Percentiles rank a stretch among this genome's conserved stretches.
phyloP scores from a whole-genome alignment of 2,113 vertebrate species.

The Trichechus manatus region DNA sequence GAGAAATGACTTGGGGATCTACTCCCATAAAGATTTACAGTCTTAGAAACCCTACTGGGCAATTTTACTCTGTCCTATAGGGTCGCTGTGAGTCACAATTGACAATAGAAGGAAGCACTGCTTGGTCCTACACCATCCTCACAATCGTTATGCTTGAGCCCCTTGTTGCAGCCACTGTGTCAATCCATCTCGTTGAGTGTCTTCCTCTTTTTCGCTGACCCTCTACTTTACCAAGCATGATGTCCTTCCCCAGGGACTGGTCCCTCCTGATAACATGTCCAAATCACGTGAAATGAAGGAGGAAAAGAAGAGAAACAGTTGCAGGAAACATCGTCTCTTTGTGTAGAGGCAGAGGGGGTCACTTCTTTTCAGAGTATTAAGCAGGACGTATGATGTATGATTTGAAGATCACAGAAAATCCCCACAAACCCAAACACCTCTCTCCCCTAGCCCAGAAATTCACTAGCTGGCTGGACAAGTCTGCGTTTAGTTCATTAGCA shows the following conservation, averaged over 20 bases:
- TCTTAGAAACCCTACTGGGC: not conserved
- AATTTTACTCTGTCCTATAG: not conserved
- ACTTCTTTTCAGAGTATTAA: not conserved
- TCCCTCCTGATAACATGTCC: too few relatives aligned
- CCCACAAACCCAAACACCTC: not conserved
- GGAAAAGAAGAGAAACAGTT: not conserved
- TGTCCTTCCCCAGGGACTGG: too few relatives aligned
- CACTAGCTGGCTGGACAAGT: not conserved
- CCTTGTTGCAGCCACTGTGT: too few relatives aligned
- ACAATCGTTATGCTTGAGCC: too few relatives aligned
- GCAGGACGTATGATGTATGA: not conserved
- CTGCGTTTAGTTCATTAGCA: not conserved
- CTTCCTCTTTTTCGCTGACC: too few relatives aligned
- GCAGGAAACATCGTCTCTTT: not conserved
- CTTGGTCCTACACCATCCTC: too few relatives aligned
- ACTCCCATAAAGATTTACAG: too few relatives aligned
- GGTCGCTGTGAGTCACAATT: too few relatives aligned
- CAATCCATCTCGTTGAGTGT: too few relatives aligned
- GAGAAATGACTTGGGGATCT: not conserved
- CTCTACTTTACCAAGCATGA: too few relatives aligned
- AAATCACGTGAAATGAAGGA: not conserved
- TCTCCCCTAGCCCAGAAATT: not conserved
- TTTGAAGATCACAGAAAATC: not conserved
- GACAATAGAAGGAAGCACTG: too few relatives aligned
- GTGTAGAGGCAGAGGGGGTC: rapidly evolving